phyloP scores from a whole-genome alignment of 2,113 vertebrate genomes.

The Xerus inauris region DNA sequence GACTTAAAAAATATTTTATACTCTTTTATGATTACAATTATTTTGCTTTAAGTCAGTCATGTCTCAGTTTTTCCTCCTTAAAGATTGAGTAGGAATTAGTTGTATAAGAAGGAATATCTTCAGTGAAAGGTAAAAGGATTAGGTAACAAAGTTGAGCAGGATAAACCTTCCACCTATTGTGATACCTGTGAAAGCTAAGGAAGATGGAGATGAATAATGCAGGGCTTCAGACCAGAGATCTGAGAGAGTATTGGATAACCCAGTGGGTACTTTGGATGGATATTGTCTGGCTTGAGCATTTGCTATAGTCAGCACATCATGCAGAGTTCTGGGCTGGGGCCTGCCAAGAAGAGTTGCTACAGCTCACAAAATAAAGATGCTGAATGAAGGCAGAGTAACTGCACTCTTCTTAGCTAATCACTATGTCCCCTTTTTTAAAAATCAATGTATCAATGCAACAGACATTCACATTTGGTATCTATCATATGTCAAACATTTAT shows the following conservation, averaged over 20 bases:
- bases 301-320: not conserved
- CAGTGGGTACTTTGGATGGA: not conserved
- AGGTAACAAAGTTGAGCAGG: not conserved
- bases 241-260: not conserved
- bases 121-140: not conserved
- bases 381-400: not conserved
- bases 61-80: not conserved
- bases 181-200: not conserved
- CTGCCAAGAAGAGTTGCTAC: not conserved
- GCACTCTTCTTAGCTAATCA: not conserved
- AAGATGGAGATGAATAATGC: not conserved
- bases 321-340: not conserved
- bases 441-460: not conserved
- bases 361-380: not conserved
- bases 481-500: not conserved
- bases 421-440: not conserved
- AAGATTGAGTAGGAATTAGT: not conserved
- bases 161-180: not conserved
- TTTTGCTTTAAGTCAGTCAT: not conserved
- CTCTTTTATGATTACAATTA: not conserved
- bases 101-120: not conserved
- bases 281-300: not conserved
- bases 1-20: not conserved
- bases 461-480: not conserved
- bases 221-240: not conserved